Evolutionary conservation across 1,140 invertebrate species (phyloP).

Genomic region (Dinoponera quadriceps): DNA sequence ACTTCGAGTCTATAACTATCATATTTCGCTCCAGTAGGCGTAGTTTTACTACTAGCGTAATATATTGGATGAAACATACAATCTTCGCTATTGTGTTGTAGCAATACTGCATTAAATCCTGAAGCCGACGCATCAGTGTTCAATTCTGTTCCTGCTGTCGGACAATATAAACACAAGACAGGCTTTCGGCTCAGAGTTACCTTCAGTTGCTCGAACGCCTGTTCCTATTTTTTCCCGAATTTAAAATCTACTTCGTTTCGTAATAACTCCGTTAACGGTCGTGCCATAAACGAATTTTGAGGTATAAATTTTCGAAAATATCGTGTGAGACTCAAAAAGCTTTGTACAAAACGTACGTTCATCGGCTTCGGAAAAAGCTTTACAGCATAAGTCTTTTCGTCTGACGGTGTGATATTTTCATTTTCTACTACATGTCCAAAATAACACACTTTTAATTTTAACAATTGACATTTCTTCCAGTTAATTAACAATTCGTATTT

Average conservation of each 20-base stretch:
- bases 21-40: background rate
- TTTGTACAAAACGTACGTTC: background rate
- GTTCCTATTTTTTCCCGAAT: background rate
- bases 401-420: background rate
- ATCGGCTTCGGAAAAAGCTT: background rate
- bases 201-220: background rate
- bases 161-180: background rate
- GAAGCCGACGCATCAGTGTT: background rate
- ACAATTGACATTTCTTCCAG: background rate
- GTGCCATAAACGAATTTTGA: background rate
- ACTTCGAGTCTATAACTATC: constrained; percentile 13
- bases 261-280: background rate
- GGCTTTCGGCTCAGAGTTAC: background rate
- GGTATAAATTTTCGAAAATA: constrained; percentile 10
- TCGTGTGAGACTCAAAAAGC: background rate
- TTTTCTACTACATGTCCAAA: background rate
- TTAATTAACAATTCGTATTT: background rate
- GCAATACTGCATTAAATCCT: background rate
- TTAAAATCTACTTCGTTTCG: background rate
- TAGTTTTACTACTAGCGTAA: background rate
- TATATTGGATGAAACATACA: constrained; percentile 1
- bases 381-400: background rate
- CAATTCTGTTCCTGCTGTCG: constrained; percentile 1
- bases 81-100: constrained; percentile 10
- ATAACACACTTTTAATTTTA: background rate